These are phyloP conservation scores for Callionymus lyra DNA, from an alignment of 2,113 vertebrate genomes.

Conservation along the genomic window DNA sequence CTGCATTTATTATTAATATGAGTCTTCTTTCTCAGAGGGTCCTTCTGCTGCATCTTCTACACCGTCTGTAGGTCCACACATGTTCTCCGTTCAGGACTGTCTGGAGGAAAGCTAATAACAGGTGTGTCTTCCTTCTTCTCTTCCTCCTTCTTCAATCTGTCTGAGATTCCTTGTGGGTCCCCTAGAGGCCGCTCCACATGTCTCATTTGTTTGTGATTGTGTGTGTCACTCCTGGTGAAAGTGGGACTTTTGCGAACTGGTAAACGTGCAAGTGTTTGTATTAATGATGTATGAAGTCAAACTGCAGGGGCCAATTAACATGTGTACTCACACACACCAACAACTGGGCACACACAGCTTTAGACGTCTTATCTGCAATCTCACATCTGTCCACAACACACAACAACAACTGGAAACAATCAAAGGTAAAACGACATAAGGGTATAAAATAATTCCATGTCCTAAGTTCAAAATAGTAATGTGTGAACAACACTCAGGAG, in stretches of 20 bases:
- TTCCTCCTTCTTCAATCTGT: slow-evolving; percentile 27
- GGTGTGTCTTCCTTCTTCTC: slow-evolving; percentile 34
- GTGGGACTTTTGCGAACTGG: slow-evolving; percentile 26
- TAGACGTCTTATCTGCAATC: too few species aligned
- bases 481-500: too few species aligned
- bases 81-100: slow-evolving; percentile 12
- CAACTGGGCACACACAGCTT: slow-evolving; percentile 9
- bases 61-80: slow-evolving; percentile 5
- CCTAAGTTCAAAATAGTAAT: too few species aligned
- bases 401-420: too few species aligned
- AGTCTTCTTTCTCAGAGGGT: slow-evolving; percentile 40
- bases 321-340: background rate
- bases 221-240: slow-evolving; percentile 14
- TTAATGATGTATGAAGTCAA: slow-evolving; percentile 32
- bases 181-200: slow-evolving; percentile 15
- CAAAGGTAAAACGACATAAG: too few species aligned
- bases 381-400: too few species aligned
- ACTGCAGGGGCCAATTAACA: slow-evolving; percentile 19
- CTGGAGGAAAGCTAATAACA: slow-evolving; percentile 62
- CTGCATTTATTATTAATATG: slow-evolving; percentile 53
- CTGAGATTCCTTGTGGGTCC: slow-evolving; percentile 18
- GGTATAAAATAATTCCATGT: too few species aligned
- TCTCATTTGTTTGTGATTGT: slow-evolving; percentile 14
- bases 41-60: slow-evolving; percentile 27
- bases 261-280: slow-evolving; percentile 32